These are phyloP conservation scores for Etia nguti DNA, from an alignment of 2,113 vertebrate genomes.

Conservation along the genomic window DNA sequence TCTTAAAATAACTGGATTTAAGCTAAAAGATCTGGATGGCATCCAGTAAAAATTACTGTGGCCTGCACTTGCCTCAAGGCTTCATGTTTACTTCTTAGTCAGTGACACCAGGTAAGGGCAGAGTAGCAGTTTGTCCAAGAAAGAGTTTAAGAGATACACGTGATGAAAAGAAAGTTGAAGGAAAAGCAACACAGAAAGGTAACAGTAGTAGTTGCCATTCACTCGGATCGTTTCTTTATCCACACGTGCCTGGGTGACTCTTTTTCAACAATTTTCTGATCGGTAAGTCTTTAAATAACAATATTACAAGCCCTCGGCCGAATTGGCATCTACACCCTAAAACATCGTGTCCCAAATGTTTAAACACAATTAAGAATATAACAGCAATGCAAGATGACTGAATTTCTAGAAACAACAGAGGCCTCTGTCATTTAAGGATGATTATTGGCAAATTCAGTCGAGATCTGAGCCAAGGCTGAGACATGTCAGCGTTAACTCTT, in stretches of 20 bases:
- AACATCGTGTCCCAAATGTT: background rate
- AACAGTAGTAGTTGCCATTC: background rate
- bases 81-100: background rate
- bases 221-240: background rate
- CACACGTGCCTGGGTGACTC: background rate
- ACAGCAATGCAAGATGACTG: slow-evolving; percentile 37
- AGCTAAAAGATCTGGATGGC: background rate
- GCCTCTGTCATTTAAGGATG: background rate
- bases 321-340: background rate
- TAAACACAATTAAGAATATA: background rate
- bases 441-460: background rate
- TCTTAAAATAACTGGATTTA: background rate
- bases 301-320: background rate
- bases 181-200: background rate
- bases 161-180: background rate
- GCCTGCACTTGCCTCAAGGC: background rate
- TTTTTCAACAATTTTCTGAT: background rate
- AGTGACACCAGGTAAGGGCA: background rate
- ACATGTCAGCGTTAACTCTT: slow-evolving; percentile 13
- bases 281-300: background rate
- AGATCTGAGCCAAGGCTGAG: background rate
- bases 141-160: background rate
- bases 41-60: background rate
- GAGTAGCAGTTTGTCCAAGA: background rate
- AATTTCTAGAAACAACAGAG: slow-evolving; percentile 49